These are phyloP conservation scores for Mobula hypostoma DNA, from an alignment of 2,113 vertebrate genomes.

Conservation along the genomic window DNA sequence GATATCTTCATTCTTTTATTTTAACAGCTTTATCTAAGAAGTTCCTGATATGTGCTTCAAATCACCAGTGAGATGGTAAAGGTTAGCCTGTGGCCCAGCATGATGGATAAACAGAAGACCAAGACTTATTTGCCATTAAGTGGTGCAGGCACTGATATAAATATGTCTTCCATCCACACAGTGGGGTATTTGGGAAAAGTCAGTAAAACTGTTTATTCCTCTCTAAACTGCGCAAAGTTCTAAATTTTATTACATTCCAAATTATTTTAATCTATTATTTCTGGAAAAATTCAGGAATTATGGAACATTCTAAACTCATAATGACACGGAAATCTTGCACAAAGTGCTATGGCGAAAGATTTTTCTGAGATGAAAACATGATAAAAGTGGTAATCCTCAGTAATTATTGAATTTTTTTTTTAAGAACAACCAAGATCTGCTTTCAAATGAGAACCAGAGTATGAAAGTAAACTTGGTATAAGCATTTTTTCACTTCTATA, in stretches of 20 bases:
- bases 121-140: conserved; percentile 79
- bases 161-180: conserved; percentile 77
- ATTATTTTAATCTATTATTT: conserved; percentile 24
- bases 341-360: conserved; percentile 84
- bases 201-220: conserved; percentile 78
- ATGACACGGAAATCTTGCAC: conserved; percentile 78
- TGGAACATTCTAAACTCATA: conserved; percentile 24
- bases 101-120: conserved; percentile 68
- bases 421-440: background rate
- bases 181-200: conserved; percentile 99
- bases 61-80: conserved; percentile 73
- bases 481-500: background rate
- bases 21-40: conserved; percentile 58
- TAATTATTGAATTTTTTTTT: background rate
- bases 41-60: conserved; percentile 60
- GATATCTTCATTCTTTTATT: conserved; percentile 56
- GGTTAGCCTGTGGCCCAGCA: conserved; percentile 70
- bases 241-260: conserved; percentile 45
- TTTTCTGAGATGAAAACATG: conserved; percentile 43
- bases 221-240: conserved; percentile 86
- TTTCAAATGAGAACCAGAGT: conserved; percentile 20
- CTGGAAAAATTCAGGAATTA: conserved; percentile 4
- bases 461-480: conserved; percentile 16
- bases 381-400: conserved; percentile 5
- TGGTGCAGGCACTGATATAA: conserved; percentile 85